Conservation (phyloP, 2,888 invertebrate genomes). For the Imbricaverruca yamaguchii region DNA sequence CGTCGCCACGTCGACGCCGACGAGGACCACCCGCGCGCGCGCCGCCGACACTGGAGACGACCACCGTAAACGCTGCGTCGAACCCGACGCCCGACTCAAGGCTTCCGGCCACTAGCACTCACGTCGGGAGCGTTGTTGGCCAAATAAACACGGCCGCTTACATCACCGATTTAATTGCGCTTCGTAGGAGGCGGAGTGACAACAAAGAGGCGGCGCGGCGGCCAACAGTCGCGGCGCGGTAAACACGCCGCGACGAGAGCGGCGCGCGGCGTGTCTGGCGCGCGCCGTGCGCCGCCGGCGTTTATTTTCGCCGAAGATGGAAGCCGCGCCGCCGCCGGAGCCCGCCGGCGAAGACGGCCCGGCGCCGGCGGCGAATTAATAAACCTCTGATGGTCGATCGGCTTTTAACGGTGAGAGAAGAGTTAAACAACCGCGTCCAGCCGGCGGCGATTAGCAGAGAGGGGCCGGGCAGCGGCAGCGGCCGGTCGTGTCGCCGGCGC, state of each 20-base stretch:
- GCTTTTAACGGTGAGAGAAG: constrained; percentile 20
- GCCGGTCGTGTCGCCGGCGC: neutral
- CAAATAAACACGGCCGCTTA: constrained; percentile 17
- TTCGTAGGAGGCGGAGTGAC: constrained; percentile 21
- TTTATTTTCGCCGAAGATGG: constrained; percentile 18
- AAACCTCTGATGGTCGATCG: constrained; percentile 19
- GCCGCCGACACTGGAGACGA: constrained; percentile 1
- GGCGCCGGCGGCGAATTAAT: constrained; percentile 5
- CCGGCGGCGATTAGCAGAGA: constrained; percentile 1
- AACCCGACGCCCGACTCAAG: constrained; percentile 19
- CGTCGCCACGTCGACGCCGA: neutral
- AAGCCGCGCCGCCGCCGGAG: constrained; percentile 14
- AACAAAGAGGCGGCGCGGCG: constrained; percentile 4
- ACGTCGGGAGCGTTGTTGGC: constrained; percentile 10
- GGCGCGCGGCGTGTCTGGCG: neutral
- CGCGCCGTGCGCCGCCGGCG: neutral
- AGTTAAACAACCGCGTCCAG: constrained; percentile 8
- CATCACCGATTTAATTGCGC: constrained; percentile 20
- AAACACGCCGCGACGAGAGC: neutral
- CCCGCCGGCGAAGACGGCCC: constrained; percentile 10
- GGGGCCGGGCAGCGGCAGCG: neutral
- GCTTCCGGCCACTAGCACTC: constrained; percentile 22
- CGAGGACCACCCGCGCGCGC: constrained; percentile 12
- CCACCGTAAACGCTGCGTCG: constrained; percentile 6
- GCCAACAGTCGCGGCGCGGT: neutral